phyloP scores from a whole-genome alignment of 2,113 vertebrate species.

The Microtus richardsoni region DNA sequence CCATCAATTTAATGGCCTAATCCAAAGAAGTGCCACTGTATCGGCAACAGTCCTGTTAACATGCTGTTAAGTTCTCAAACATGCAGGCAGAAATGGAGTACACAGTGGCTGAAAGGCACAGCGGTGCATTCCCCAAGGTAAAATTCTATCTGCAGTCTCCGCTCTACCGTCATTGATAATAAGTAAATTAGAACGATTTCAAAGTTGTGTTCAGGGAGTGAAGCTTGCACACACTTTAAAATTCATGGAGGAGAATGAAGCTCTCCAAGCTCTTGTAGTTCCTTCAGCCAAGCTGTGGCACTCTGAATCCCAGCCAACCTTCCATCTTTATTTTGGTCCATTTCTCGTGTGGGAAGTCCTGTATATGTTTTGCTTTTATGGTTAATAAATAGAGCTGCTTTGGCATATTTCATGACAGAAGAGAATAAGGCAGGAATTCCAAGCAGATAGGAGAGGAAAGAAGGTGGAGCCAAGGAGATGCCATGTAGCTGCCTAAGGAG shows the following conservation, averaged over 20 bases:
- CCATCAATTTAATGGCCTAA: slow-evolving; percentile 83
- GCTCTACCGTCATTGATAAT: slow-evolving; percentile 78
- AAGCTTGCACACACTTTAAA: slow-evolving; percentile 72
- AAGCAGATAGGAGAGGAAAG: no score
- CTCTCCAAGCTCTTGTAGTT: slow-evolving; percentile 57
- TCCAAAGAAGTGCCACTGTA: slow-evolving; percentile 78
- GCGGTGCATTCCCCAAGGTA: slow-evolving; percentile 81
- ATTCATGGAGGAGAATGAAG: slow-evolving; percentile 63
- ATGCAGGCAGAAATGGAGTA: slow-evolving; percentile 82
- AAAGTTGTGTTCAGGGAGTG: slow-evolving; percentile 79
- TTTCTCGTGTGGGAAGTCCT: not conserved
- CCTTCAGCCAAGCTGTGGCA: slow-evolving; percentile 13
- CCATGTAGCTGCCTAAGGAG: no score
- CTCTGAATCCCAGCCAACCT: not conserved
- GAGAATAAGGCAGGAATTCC: no score
- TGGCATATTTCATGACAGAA: no score
- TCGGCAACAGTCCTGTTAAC: slow-evolving; percentile 81
- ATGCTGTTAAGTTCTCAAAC: slow-evolving; percentile 85
- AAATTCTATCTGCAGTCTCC: slow-evolving; percentile 79
- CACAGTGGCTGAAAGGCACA: slow-evolving; percentile 83
- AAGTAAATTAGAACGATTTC: slow-evolving; percentile 80
- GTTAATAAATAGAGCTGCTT: no score
- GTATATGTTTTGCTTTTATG: no score
- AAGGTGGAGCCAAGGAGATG: no score
- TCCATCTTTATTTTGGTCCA: not conserved